Percentiles rank a stretch among this genome's conserved stretches.
These are phyloP conservation scores for Syncerus caffer DNA, from an alignment of 2,797 vertebrate genomes.

Conservation along the genomic window DNA sequence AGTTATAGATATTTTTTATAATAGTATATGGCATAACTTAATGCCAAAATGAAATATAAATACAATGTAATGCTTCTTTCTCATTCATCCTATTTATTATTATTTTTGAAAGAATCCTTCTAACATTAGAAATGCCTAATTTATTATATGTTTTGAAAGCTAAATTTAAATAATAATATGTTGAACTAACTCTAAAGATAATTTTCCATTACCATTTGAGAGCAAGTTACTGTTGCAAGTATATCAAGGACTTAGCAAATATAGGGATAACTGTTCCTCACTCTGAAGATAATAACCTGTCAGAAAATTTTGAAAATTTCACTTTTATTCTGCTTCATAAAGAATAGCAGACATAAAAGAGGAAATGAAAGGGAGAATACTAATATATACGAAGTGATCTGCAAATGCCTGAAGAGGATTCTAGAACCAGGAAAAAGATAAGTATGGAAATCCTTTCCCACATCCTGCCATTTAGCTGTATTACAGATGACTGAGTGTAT, in stretches of 20 bases:
- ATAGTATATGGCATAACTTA: neutral
- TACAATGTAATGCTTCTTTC: neutral
- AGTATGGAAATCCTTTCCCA: neutral
- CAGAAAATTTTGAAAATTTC: constrained; percentile 22
- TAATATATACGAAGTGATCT: neutral
- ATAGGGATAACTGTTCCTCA: neutral
- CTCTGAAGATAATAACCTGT: constrained; percentile 13
- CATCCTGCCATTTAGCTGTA: constrained; percentile 18
- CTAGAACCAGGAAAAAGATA: neutral
- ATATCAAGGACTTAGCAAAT: neutral
- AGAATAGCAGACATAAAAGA: neutral
- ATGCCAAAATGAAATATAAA: constrained; percentile 23
- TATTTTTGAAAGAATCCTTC: constrained; percentile 22
- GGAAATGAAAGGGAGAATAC: neutral
- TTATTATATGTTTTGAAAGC: neutral
- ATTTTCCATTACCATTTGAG: constrained; percentile 18
- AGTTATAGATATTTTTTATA: neutral
- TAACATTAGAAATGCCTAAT: neutral
- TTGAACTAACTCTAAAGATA: neutral
- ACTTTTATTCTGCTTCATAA: constrained; percentile 37
- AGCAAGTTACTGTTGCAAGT: neutral
- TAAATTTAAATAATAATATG: constrained; percentile 15
- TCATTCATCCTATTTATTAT: constrained; percentile 13
- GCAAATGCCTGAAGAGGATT: neutral
- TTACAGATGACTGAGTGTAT: neutral